These are phyloP conservation scores for Megaustenia siamemsis DNA, from an alignment of 2,888 invertebrate genomes.

Conservation along the genomic window DNA sequence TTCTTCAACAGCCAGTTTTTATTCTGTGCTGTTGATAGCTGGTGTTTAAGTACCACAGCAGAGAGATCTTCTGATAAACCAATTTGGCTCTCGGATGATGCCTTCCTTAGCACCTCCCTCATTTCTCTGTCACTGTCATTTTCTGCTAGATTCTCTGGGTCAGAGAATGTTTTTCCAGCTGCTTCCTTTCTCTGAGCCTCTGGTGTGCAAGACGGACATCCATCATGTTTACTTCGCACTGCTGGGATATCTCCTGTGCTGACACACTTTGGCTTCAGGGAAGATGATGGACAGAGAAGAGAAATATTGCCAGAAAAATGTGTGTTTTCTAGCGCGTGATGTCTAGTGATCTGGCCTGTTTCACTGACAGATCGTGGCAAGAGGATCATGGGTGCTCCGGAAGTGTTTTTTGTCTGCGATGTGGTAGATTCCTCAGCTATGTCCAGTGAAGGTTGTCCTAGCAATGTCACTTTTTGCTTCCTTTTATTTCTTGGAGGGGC, in stretches of 20 bases:
- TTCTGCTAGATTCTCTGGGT: slow-evolving; percentile 40
- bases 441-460: slow-evolving; percentile 27
- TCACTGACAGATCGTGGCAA: slow-evolving; percentile 51
- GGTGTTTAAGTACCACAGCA: not conserved
- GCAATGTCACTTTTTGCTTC: slow-evolving; percentile 4
- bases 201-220: not conserved
- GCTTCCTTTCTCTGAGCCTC: slow-evolving; percentile 32
- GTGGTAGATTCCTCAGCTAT: not conserved
- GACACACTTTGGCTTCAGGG: slow-evolving; percentile 34
- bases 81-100: slow-evolving; percentile 47
- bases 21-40: not conserved
- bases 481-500: slow-evolving; percentile 46
- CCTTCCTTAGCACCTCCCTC: slow-evolving; percentile 34
- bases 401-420: not conserved
- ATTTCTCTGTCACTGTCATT: not conserved
- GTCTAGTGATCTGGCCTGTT: slow-evolving; percentile 13
- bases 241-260: slow-evolving; percentile 48
- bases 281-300: slow-evolving; percentile 21
- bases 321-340: not conserved
- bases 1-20: slow-evolving; percentile 40
- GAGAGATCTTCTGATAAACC: not conserved
- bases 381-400: slow-evolving; percentile 17
- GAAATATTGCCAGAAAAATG: slow-evolving; percentile 16
- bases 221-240: not conserved
- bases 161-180: slow-evolving; percentile 47